Evolutionary conservation across 1,140 invertebrate genomes (phyloP).

Genomic region (Drosophila arizonae): DNA sequence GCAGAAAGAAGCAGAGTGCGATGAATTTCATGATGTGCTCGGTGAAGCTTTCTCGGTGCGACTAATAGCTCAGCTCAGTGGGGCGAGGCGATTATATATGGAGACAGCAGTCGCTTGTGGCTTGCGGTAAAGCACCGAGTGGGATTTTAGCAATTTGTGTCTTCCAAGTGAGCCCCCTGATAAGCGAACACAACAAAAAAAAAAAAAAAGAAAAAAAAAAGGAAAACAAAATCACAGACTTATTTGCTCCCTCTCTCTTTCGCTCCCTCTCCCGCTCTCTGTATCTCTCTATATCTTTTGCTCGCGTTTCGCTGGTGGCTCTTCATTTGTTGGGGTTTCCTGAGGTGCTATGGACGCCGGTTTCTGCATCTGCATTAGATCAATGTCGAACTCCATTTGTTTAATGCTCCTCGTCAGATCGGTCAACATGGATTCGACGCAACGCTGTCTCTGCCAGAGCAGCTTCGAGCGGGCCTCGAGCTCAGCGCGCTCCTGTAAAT

Average conservation of each 20-base stretch:
- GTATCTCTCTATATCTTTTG: constrained; percentile 3
- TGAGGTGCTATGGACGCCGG: background rate
- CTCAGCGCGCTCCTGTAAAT: constrained; percentile 36
- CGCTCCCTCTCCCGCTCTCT: background rate
- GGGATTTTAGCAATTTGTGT: constrained; percentile 27
- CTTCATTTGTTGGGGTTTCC: background rate
- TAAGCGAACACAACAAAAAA: background rate
- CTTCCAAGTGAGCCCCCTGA: constrained; percentile 17
- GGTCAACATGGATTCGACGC: constrained; percentile 42
- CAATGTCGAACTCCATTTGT: constrained; percentile 54
- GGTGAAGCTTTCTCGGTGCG: background rate
- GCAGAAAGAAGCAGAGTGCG: constrained; percentile 40
- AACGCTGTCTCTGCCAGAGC: constrained; percentile 30
- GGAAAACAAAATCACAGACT: constrained; percentile 37
- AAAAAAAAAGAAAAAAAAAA: constrained; percentile 18
- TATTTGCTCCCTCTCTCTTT: constrained; percentile 5
- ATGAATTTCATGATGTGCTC: constrained; percentile 53
- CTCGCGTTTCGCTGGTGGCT: constrained; percentile 18
- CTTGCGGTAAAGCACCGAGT: constrained; percentile 30
- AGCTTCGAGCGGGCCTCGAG: background rate
- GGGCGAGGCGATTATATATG: constrained; percentile 41
- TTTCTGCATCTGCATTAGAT: constrained; percentile 3
- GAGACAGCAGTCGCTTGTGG: background rate
- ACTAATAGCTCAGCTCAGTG: constrained; percentile 1
- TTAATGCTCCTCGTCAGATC: constrained; percentile 56